Base-by-base conservation (phyloP, 2,797 vertebrate genomes). In the Anniella stebbinsi region DNA sequence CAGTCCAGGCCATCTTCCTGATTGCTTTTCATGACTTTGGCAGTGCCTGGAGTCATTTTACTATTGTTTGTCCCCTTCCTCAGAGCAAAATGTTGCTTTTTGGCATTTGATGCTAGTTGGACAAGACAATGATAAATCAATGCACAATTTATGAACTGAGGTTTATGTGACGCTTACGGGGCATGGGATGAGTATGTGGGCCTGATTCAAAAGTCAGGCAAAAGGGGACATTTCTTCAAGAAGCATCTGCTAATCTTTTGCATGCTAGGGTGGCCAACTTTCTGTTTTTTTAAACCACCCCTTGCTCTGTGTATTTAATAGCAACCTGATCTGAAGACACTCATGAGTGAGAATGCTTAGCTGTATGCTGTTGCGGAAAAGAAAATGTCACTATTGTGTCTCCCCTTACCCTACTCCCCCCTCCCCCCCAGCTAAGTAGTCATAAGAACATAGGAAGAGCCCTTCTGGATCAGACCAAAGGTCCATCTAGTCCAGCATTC, bases 1-100 rank as follows among this genome's bases (percentile, higher is more conserved):
- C 80, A 89, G 66, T 84, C 72, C 67, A 78, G 51, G 67, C 66
- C 86, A 84, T 92, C 91, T 80, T 18, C 81, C 67, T 73, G 67
- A 89, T 80, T 23, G 45, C 73, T 78, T 45, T 51, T 57, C 38
- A 54, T 38, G n/a, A 54, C 45, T 80, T 80, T 63, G 85, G 66
- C 80, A 67, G 51, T 9, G n/a, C 63, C 80, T 72, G 28, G 54
- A 63, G 80, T 63, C 73, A 78, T 82, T 80, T 89, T 77, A 60
- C 54, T 87, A 82, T 83, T 87, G 72, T 36, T 72, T 45, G 54
- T 66, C 38, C 87, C 30, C 28, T 87, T 70, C 38, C 9, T 41
- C 23, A 23, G 41, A 87, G 38, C 33, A 54, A 83, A 91, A 87
- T 63, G 78, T 84, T 87, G 57, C 66, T 83, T 89, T 87, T 87